A percentile compares a stretch with the other conserved stretches of the same genome.
phyloP scores from a whole-genome alignment of 2,888 invertebrate species.

The Netelia inedita region DNA sequence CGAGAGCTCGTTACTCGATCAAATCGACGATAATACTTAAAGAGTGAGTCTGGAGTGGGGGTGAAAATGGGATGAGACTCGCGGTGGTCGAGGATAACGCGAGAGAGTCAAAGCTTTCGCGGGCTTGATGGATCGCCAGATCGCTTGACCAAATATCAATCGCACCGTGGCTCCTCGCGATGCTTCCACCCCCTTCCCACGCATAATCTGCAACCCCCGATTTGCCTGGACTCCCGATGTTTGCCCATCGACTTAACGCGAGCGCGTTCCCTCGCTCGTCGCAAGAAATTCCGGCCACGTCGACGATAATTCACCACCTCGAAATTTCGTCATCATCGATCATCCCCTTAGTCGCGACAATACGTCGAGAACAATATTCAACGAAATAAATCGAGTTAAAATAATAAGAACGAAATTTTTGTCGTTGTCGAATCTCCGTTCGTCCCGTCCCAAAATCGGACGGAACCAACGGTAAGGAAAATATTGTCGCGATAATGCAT shows the following conservation, averaged over 20 bases:
- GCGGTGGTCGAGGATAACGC: slow-evolving; percentile 70
- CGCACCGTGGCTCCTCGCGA: slow-evolving; percentile 69
- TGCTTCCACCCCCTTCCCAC: slow-evolving; percentile 69
- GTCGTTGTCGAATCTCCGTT: slow-evolving; percentile 36
- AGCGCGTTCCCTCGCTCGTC: slow-evolving; percentile 24
- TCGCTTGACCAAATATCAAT: slow-evolving; percentile 79
- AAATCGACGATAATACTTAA: not conserved
- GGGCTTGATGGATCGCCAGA: slow-evolving; percentile 77
- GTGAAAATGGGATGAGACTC: slow-evolving; percentile 20
- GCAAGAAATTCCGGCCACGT: slow-evolving; percentile 41
- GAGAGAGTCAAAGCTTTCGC: slow-evolving; percentile 75
- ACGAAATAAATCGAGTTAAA: slow-evolving; percentile 26
- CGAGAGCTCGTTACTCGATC: not conserved
- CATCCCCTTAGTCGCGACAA: slow-evolving; percentile 16
- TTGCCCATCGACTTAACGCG: slow-evolving; percentile 74
- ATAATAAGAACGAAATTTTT: slow-evolving; percentile 37
- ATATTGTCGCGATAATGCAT: slow-evolving; percentile 79
- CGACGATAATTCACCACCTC: slow-evolving; percentile 26
- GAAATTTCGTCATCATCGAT: slow-evolving; percentile 47
- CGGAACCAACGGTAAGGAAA: slow-evolving; percentile 35
- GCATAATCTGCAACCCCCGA: slow-evolving; percentile 76
- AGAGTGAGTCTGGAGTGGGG: not conserved
- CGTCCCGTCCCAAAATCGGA: not conserved
- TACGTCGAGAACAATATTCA: not conserved
- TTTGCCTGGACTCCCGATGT: slow-evolving; percentile 72